Evolutionary conservation across 2,797 vertebrate genomes (phyloP).

Genomic region (Staurois parvus): DNA sequence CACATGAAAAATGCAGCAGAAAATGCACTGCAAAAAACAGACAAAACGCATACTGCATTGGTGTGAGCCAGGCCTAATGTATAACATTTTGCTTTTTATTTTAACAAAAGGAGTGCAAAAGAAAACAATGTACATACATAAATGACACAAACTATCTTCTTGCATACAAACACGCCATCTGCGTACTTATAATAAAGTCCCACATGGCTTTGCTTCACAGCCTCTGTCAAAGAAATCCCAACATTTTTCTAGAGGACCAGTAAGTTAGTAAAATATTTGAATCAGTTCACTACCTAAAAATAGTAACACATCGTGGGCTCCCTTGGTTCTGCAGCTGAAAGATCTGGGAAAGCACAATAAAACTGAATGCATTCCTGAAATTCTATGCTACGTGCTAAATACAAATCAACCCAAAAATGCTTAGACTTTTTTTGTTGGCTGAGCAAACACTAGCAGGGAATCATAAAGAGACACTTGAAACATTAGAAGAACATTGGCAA

Average conservation of each 20-base stretch:
- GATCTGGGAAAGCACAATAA: constrained; percentile 44
- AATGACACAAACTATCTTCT: not conserved
- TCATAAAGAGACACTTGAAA: not conserved
- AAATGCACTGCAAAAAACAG: too few relatives aligned
- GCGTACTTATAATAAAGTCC: not conserved
- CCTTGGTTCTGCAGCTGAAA: constrained; percentile 4
- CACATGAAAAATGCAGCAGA: too few relatives aligned
- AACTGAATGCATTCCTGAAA: constrained; percentile 26
- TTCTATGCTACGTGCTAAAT: constrained; percentile 1
- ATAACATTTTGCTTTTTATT: too few relatives aligned
- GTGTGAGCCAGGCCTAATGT: too few relatives aligned
- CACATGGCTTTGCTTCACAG: constrained; percentile 19
- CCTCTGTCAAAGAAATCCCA: constrained; percentile 5
- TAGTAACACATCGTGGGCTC: constrained; percentile 34
- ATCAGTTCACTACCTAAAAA: constrained; percentile 36
- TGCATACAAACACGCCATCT: constrained; percentile 31
- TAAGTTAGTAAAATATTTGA: constrained; percentile 33
- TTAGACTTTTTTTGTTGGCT: not conserved
- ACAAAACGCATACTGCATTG: too few relatives aligned
- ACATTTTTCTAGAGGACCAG: constrained; percentile 23
- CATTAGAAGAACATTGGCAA: not conserved
- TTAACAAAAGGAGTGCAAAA: not conserved
- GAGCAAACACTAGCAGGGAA: not conserved
- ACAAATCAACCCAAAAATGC: not conserved
- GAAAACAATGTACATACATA: not conserved